Evolutionary conservation across 1,140 invertebrate genomes (phyloP).

Genomic region (Dreissena polymorpha): DNA sequence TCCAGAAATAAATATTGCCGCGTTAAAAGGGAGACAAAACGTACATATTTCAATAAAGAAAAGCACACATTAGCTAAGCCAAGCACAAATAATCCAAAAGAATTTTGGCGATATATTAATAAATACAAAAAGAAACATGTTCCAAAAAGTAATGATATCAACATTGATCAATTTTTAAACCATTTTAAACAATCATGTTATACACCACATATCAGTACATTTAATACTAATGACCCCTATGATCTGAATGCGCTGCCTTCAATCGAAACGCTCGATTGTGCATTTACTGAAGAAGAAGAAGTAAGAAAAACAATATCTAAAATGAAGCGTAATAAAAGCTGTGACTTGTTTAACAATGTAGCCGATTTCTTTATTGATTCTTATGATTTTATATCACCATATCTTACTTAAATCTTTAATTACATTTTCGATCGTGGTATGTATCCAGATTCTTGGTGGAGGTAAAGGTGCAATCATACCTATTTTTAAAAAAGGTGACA

Average conservation of each 20-base stretch:
- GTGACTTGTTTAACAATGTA: not conserved
- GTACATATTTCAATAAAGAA: conserved; percentile 4
- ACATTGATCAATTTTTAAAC: not conserved
- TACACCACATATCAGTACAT: not conserved
- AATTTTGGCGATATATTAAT: conserved; percentile 25
- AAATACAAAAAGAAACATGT: not conserved
- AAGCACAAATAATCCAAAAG: conserved; percentile 1
- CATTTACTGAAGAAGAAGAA: not conserved
- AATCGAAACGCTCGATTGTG: too few relatives aligned
- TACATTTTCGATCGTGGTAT: conserved; percentile 1
- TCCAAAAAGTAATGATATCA: not conserved
- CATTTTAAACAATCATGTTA: conserved; percentile 2
- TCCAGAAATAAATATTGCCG: not conserved
- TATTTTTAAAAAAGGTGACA: too few relatives aligned
- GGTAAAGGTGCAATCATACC: conserved; percentile 8
- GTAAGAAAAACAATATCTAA: not conserved
- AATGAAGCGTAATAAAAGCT: not conserved
- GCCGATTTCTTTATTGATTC: conserved; percentile 27
- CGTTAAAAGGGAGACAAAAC: not conserved
- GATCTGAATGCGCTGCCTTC: too few relatives aligned
- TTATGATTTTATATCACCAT: conserved; percentile 10
- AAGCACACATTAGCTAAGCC: not conserved
- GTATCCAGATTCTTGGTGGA: not conserved
- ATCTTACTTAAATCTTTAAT: conserved; percentile 18
- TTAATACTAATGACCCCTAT: not conserved